Percentiles rank a stretch among this genome's conserved stretches.
These are phyloP conservation scores for Stenurella melanura DNA, from an alignment of 2,888 invertebrate genomes.

Conservation along the genomic window DNA sequence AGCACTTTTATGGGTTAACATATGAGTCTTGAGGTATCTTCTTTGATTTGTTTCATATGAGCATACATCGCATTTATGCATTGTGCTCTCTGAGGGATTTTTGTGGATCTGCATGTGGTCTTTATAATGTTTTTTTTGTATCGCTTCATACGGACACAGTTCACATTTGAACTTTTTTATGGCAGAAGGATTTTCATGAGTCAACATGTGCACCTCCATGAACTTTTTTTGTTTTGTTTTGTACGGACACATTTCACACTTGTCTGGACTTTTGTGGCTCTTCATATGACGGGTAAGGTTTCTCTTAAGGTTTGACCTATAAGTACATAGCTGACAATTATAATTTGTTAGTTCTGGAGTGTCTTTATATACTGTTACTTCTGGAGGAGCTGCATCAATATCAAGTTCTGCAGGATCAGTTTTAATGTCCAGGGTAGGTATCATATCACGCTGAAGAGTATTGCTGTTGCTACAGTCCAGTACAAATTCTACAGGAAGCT, in stretches of 20 bases:
- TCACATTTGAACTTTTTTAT: neutral
- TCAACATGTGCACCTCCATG: neutral
- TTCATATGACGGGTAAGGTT: neutral
- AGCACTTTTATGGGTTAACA: neutral
- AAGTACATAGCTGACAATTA: neutral
- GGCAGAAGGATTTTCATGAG: neutral
- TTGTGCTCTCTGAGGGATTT: neutral
- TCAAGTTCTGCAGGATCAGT: too few relatives aligned
- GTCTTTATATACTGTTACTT: too few relatives aligned
- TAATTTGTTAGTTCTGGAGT: neutral
- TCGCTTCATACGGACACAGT: neutral
- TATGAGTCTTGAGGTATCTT: neutral
- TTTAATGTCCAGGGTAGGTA: too few relatives aligned
- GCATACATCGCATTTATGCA: neutral
- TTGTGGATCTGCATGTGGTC: neutral
- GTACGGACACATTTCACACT: neutral
- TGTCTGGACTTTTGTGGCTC: neutral
- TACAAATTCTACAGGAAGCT: too few relatives aligned
- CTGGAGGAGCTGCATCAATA: too few relatives aligned
- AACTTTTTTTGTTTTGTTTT: neutral
- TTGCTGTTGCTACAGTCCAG: too few relatives aligned
- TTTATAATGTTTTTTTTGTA: neutral
- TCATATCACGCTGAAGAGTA: too few relatives aligned
- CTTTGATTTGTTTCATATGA: too few relatives aligned
- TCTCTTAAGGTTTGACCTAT: neutral